A percentile compares a stretch with the other conserved stretches of the same genome.
phyloP scores from a whole-genome alignment of 2,888 invertebrate genomes.

The Poecilobothrus nobilitatus region DNA sequence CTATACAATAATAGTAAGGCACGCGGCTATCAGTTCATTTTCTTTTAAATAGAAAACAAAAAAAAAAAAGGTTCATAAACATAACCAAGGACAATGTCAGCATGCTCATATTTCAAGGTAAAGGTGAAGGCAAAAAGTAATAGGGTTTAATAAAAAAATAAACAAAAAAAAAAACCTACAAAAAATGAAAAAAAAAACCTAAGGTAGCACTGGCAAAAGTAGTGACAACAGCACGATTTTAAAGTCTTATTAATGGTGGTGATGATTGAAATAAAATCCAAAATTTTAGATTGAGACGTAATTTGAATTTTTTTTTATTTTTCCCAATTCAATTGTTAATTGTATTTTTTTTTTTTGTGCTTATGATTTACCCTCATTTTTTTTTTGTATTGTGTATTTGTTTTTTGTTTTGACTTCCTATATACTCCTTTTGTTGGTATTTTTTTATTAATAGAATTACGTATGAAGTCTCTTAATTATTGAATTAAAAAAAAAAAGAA shows the following conservation, averaged over 20 bases:
- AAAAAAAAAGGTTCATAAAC: neutral
- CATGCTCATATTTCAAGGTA: constrained; percentile 6
- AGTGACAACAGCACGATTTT: constrained; percentile 10
- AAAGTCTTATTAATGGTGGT: neutral
- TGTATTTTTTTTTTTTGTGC: neutral
- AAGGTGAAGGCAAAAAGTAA: neutral
- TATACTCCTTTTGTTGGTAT: neutral
- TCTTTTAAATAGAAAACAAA: neutral
- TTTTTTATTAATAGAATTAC: too few relatives aligned
- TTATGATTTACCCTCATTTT: neutral
- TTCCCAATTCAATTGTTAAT: neutral
- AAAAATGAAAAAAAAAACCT: constrained; percentile 23
- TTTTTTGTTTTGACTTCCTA: neutral
- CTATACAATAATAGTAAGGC: neutral
- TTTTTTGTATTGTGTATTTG: too few relatives aligned
- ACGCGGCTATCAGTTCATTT: neutral
- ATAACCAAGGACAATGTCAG: constrained; percentile 9
- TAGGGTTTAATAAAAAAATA: neutral
- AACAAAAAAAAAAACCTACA: neutral
- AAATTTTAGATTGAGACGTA: neutral
- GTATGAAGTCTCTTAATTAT: too few relatives aligned
- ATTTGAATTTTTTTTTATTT: neutral
- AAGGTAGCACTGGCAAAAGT: neutral
- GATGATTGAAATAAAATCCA: too few relatives aligned
- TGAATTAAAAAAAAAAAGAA: too few relatives aligned